A percentile compares a stretch with the other conserved stretches of the same genome.
phyloP scores from a whole-genome alignment of 2,113 vertebrate species.

The Paraplagusia blochii region DNA sequence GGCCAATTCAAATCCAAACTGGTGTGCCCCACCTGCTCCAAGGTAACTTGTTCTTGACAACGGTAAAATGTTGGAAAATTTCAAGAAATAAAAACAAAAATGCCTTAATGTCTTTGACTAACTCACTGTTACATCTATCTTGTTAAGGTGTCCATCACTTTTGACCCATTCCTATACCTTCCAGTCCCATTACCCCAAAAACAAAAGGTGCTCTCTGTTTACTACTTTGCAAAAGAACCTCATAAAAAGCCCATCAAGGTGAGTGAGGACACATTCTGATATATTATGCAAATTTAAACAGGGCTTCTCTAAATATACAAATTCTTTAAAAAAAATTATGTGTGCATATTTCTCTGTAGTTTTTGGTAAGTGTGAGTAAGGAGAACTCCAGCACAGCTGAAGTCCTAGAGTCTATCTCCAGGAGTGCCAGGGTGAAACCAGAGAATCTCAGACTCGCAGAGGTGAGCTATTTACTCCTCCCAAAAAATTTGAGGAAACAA shows the following conservation, averaged over 20 bases:
- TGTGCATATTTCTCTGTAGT: conserved; percentile 70
- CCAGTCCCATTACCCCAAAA: conserved; percentile 96
- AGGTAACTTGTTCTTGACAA: conserved; percentile 74
- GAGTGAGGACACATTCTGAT: conserved; percentile 24
- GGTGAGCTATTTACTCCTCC: conserved; percentile 66
- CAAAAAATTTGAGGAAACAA: neutral
- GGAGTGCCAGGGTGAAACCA: conserved; percentile 84
- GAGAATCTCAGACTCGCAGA: conserved; percentile 91
- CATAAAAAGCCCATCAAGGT: conserved; percentile 97
- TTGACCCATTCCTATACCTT: conserved; percentile 96
- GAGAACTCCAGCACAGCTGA: conserved; percentile 91
- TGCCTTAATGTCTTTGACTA: neutral
- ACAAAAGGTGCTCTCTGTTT: conserved; percentile 94
- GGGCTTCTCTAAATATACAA: too few relatives aligned
- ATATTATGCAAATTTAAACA: neutral
- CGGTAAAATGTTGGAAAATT: too few relatives aligned
- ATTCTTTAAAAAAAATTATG: neutral
- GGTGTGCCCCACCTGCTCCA: conserved; percentile 94
- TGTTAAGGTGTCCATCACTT: conserved; percentile 94
- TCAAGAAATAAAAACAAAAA: too few relatives aligned
- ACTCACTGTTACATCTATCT: neutral
- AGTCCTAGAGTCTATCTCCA: conserved; percentile 89
- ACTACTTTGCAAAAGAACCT: conserved; percentile 93
- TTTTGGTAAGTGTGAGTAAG: conserved; percentile 95
- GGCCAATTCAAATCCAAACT: conserved; percentile 99